phyloP scores from a whole-genome alignment of 2,797 vertebrate species.

The Manis crassicaudata region DNA sequence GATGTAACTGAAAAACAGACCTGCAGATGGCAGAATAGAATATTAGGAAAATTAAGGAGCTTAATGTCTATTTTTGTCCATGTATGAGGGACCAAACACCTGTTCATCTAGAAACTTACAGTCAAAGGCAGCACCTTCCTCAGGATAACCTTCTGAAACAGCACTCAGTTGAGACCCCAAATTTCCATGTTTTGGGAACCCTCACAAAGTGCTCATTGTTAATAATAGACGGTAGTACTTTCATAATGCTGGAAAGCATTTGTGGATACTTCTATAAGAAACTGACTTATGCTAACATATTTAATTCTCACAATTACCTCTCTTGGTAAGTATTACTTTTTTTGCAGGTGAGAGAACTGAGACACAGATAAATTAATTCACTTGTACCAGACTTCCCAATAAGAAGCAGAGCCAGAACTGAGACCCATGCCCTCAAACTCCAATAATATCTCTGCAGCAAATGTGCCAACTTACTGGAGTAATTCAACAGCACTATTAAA shows the following conservation, averaged over 20 bases:
- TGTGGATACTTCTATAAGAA: not conserved
- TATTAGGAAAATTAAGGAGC: not conserved
- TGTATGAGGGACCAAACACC: not conserved
- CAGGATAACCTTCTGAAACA: not conserved
- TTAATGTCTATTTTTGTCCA: not conserved
- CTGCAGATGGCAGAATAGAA: not conserved
- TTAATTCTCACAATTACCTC: not conserved
- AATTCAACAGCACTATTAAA: not conserved
- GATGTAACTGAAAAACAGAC: not conserved
- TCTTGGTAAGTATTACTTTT: not conserved
- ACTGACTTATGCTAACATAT: constrained; percentile 21
- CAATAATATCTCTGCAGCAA: not conserved
- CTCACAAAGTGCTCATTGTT: not conserved
- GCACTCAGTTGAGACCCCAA: not conserved
- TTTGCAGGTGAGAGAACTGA: not conserved
- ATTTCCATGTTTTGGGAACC: not conserved
- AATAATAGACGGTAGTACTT: not conserved
- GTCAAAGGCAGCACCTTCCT: not conserved
- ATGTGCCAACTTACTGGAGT: not conserved
- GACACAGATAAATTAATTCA: not conserved
- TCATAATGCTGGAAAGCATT: not conserved
- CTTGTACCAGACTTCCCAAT: not conserved
- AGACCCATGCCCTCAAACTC: not conserved
- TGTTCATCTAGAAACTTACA: not conserved
- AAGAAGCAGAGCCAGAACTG: not conserved